Evolutionary conservation across 2,888 invertebrate genomes (phyloP).

Genomic region (Tetrapedia diversipes): DNA sequence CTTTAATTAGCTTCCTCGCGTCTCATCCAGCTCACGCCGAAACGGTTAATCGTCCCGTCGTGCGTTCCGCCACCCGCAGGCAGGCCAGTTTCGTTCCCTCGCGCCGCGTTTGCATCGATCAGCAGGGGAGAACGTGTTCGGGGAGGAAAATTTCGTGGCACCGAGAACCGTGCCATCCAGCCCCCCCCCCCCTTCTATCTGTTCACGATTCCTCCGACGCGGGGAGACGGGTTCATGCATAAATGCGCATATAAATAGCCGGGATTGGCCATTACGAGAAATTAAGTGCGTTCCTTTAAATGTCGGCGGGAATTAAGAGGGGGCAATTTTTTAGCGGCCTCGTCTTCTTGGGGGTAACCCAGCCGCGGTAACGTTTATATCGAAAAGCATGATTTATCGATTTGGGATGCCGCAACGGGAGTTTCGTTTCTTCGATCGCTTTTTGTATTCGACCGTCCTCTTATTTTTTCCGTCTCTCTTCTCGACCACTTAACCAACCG

Average conservation of each 20-base stretch:
- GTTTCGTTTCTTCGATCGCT: neutral
- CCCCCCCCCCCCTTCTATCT: too few relatives aligned
- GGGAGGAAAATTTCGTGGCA: conserved; percentile 19
- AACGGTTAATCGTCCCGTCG: conserved; percentile 70
- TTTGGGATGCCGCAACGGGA: conserved; percentile 25
- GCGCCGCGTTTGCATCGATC: conserved; percentile 38
- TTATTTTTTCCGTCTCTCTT: neutral
- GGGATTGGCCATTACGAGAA: conserved; percentile 50
- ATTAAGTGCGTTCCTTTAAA: conserved; percentile 57
- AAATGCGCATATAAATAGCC: conserved; percentile 56
- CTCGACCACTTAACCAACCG: too few relatives aligned
- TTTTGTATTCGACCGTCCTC: neutral
- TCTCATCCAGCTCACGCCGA: conserved; percentile 54
- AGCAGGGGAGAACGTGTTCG: conserved; percentile 5
- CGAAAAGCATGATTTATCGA: conserved; percentile 48
- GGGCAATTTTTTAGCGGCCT: conserved; percentile 45
- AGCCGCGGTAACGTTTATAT: conserved; percentile 42
- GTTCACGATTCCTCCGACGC: conserved; percentile 30
- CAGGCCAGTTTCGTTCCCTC: conserved; percentile 35
- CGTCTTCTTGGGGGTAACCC: conserved; percentile 18
- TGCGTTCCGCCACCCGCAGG: neutral
- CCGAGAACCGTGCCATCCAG: too few relatives aligned
- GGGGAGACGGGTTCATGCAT: conserved; percentile 42
- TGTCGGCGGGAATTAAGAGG: conserved; percentile 52
- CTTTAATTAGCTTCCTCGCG: conserved; percentile 73